Evolutionary conservation across 2,888 invertebrate species (phyloP), one percentile per base, ranked within the genome.

Genomic region (Oasisia sp.): DNA sequence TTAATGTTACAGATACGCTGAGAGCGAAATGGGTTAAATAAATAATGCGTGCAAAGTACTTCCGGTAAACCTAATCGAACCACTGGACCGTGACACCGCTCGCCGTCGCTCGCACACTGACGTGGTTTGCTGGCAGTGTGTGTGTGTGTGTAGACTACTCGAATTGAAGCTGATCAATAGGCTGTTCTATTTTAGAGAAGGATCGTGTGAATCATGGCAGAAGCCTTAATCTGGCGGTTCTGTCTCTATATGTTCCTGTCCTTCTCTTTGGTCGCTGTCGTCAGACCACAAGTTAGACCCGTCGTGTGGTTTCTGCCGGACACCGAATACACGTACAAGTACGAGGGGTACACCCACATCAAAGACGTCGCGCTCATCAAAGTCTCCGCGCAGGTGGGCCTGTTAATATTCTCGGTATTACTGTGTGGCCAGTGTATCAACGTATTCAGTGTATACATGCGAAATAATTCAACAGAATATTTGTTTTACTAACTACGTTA

Each of bases 351-450:
- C 27, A 74, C 58, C 3, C 58, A 74, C 58, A 74, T 74, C 58
- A 74, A 74, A 74, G 58, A 74, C 58, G 58, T 74, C 58, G 58
- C 58, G 19, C 58, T 74, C 58, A 74, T 74, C 58, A 74, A 74
- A 74, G 58, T 74, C 12, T 19, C 58, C 58, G 58, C 58, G 58
- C 58, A 74, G 58, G 58, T 74, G 2, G 27, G 58, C 2, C 7
- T 58, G 1, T 58, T 11, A 45, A 45, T 9, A 11, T 45, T 9
- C 45, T 45, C 45, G 11, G 9, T 45, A 45, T 9, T 45, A 11
- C 11, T 45, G 8, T 9, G 8, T 45, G 11, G 11, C 11, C 11
- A 45, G 14, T 8, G 50, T 50, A 14, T 50, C 50, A 50, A 50
- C 50, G 50, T 50, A 50, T 1, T 50, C 50, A 45, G 45, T 1